Conservation (phyloP, 2,888 invertebrate species). For the Pammene aurita region DNA sequence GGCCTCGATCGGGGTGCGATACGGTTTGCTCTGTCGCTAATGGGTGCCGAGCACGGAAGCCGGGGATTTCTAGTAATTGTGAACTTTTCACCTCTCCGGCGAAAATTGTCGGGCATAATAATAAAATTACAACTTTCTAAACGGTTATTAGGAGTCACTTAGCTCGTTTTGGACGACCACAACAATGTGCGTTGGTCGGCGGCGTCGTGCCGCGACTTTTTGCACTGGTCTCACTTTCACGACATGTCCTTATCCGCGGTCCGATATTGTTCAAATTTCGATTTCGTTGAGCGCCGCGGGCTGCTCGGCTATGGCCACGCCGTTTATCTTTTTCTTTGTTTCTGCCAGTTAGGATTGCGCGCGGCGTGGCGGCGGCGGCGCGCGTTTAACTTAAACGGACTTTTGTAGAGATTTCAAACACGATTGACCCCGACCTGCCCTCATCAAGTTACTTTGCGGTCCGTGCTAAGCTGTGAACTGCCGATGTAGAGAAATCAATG, state of each 20-base stretch:
- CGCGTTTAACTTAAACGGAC: conserved; percentile 28
- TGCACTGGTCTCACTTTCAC: conserved; percentile 68
- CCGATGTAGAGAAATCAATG: conserved; percentile 2
- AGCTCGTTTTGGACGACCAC: conserved; percentile 48
- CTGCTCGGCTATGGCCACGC: conserved; percentile 44
- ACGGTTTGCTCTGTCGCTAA: conserved; percentile 48
- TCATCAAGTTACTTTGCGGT: conserved; percentile 16
- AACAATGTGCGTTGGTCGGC: conserved; percentile 48
- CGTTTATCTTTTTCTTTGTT: conserved; percentile 42
- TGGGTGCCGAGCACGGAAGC: conserved; percentile 61
- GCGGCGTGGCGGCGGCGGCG: conserved; percentile 8
- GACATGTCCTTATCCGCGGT: conserved; percentile 70
- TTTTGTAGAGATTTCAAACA: conserved; percentile 32
- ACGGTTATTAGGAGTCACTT: conserved; percentile 62
- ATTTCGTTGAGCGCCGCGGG: conserved; percentile 61
- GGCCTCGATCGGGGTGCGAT: conserved; percentile 38
- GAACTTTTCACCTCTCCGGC: conserved; percentile 59
- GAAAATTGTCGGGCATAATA: conserved; percentile 62
- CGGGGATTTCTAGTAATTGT: conserved; percentile 49
- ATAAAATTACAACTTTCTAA: conserved; percentile 72
- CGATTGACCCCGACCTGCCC: conserved; percentile 32
- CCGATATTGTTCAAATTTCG: conserved; percentile 70
- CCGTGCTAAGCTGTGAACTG: conserved; percentile 6
- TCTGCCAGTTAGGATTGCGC: conserved; percentile 33
- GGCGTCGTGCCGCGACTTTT: conserved; percentile 59